These are phyloP conservation scores for Seriola aureovittata DNA, from an alignment of 2,113 vertebrate species.

Conservation along the genomic window DNA sequence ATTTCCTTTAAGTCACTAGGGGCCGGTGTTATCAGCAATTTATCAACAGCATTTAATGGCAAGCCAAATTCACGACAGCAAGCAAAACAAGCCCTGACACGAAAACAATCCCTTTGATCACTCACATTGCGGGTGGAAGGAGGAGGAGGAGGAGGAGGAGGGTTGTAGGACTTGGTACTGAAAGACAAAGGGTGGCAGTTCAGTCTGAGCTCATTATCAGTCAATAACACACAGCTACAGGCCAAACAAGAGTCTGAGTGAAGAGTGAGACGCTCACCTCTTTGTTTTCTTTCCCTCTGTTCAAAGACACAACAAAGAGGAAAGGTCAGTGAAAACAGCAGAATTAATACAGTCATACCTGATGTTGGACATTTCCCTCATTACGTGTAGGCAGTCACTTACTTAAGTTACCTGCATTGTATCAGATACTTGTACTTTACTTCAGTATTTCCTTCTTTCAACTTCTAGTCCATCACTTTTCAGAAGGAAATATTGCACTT, in stretches of 20 bases:
- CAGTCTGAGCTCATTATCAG: constrained; percentile 15
- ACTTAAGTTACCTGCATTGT: background rate
- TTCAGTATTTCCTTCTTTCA: background rate
- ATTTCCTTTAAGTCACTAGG: constrained; percentile 55
- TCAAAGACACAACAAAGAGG: constrained; percentile 39
- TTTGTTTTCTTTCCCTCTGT: constrained; percentile 74
- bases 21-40: constrained; percentile 33
- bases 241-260: background rate
- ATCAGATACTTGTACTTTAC: background rate
- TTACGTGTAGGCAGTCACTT: background rate
- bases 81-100: constrained; percentile 33
- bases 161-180: constrained; percentile 73
- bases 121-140: constrained; percentile 81
- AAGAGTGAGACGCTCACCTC: constrained; percentile 61
- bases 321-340: background rate
- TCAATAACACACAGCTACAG: background rate
- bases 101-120: constrained; percentile 61
- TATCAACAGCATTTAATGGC: constrained; percentile 35
- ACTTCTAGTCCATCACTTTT: background rate
- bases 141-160: constrained; percentile 61
- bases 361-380: background rate
- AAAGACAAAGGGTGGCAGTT: constrained; percentile 48
- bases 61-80: constrained; percentile 9
- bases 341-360: background rate
- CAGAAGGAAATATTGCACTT: background rate